Base-by-base conservation (phyloP, 2,888 invertebrate genomes). In the Anoncus sp. region DNA sequence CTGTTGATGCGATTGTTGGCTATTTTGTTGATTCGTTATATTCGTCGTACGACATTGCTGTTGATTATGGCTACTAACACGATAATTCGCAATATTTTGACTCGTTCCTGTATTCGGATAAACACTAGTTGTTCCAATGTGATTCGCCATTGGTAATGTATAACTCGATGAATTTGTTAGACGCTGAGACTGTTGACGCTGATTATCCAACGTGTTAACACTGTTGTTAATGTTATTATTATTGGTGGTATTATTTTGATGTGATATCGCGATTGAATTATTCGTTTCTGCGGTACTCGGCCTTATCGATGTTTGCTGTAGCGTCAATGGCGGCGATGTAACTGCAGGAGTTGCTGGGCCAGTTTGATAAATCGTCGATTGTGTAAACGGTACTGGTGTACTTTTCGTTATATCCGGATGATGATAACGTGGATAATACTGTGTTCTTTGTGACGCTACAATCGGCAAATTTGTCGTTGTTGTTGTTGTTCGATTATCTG, bases 361-460 rank as follows among this genome's bases (percentile, higher is more conserved):
- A 12, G 87, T 83, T 60, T 89, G 83, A 53, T 87, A 89, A 66
- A 86, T 84, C 31, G 87, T 85, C 65, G 73, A 86, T 66, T 87
- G 90, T 6, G 86, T 85, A 66, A 87, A 87, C 18, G 89, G 89
- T 2, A 82, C 86, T 49, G 90, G 89, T 0, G 90, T 84, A 73
- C 90, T 89, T 78, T 89, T 90, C 27, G 90, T 88, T 65, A 89
- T 90, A 60, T 89, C 90, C 43, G 90, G 89, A 67, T 89, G 90
- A 82, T 90, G 90, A 71, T 90, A 90, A 9, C 90, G 85, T n/a
- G 90, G 90, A 59, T 90, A 90, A 81, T 90, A 90, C 67, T 90
- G 90, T 16, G 89, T 83, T 51, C 90, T 84, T 75, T 90, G 90
- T 3, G 85, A 83, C 4, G 82, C 86, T 53, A 82, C 80, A 18